A percentile compares a stretch with the other conserved stretches of the same genome.
Evolutionary conservation across 2,797 vertebrate genomes (phyloP).

Genomic region (Furcifer pardalis): DNA sequence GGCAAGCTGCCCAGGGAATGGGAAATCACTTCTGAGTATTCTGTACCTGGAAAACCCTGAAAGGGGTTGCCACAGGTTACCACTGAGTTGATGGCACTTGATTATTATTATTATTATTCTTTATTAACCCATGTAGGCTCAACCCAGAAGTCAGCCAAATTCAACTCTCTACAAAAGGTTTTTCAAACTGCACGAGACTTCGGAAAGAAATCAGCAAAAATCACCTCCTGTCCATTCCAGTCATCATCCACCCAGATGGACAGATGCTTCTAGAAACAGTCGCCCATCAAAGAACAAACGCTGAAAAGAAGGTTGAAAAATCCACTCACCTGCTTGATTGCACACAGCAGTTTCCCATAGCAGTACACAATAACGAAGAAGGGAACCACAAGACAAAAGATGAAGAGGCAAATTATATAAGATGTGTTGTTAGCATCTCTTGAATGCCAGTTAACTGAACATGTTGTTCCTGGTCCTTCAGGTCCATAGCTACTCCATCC

Average conservation of each 20-base stretch:
- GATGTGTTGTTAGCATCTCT: conserved; percentile 79
- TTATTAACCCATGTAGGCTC: too few species aligned
- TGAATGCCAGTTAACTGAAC: conserved; percentile 84
- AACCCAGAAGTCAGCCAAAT: background rate
- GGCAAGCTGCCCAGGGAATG: too few species aligned
- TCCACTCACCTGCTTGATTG: conserved; percentile 81
- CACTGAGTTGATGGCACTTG: too few species aligned
- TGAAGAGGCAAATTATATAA: conserved; percentile 84
- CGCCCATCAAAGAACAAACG: background rate
- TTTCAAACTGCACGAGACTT: background rate
- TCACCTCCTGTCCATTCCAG: background rate
- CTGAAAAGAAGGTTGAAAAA: background rate
- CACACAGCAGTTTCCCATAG: conserved; percentile 81
- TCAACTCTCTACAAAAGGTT: background rate
- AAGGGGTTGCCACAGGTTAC: too few species aligned
- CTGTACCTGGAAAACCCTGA: too few species aligned
- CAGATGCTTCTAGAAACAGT: background rate
- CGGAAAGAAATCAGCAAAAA: background rate
- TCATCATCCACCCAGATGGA: too few species aligned
- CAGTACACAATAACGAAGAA: conserved; percentile 83
- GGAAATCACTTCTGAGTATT: too few species aligned
- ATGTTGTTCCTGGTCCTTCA: conserved; percentile 85
- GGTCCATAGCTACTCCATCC: conserved; percentile 86
- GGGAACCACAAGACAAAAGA: conserved; percentile 83
- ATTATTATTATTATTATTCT: too few species aligned